Percentiles rank a stretch among this genome's conserved stretches.
phyloP scores from a whole-genome alignment of 2,113 vertebrate species.

The Muntiacus reevesi region DNA sequence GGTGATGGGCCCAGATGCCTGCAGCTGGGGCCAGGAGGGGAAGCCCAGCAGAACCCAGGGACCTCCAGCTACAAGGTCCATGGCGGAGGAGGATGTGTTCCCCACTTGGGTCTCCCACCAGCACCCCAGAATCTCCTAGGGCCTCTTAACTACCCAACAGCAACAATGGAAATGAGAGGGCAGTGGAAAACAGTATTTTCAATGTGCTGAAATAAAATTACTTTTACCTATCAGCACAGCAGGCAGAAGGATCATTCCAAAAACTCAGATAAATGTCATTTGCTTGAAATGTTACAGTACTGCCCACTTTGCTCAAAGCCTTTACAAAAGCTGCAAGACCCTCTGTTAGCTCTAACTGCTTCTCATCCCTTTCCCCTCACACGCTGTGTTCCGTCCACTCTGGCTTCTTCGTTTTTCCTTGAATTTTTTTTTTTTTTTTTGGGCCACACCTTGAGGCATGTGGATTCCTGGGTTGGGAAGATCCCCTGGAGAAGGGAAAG shows the following conservation, averaged over 20 bases:
- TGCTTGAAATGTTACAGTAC: not conserved
- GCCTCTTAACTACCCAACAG: not conserved
- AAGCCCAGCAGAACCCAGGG: not conserved
- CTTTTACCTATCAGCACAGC: not conserved
- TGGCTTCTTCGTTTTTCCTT: not conserved
- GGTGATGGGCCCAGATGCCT: not conserved
- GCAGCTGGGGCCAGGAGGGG: no score
- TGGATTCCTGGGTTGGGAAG: not conserved
- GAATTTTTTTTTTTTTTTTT: not conserved
- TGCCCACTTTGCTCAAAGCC: not conserved
- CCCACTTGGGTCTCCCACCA: no score
- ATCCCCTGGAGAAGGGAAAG: not conserved
- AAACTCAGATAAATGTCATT: not conserved
- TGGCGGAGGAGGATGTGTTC: not conserved
- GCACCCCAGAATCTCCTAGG: not conserved
- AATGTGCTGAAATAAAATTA: not conserved
- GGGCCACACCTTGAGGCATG: not conserved
- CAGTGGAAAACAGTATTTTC: not conserved
- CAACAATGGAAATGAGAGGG: not conserved
- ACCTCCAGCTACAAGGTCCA: not conserved
- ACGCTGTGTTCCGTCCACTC: not conserved
- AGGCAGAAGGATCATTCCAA: not conserved
- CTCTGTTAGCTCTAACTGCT: not conserved
- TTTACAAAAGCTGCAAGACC: not conserved
- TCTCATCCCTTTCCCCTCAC: not conserved